Evolutionary conservation across 2,113 vertebrate genomes (phyloP).

Genomic region (Melanotaenia duboulayi): DNA sequence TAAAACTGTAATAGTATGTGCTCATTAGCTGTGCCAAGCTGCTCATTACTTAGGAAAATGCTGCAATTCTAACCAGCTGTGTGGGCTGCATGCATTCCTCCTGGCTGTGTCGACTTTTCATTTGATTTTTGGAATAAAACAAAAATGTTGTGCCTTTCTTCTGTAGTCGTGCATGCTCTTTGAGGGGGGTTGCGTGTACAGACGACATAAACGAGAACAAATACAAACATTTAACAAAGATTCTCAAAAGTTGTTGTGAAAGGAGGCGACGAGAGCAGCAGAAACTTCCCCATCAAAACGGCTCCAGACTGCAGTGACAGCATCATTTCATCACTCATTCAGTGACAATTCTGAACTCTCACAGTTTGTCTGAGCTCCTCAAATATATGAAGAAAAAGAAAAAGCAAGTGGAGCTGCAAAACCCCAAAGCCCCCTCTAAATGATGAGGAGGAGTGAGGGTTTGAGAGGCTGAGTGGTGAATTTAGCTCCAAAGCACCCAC

Average conservation of each 20-base stretch:
- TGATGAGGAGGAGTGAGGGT: slow-evolving; percentile 45
- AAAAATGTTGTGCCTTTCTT: neutral
- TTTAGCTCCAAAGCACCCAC: slow-evolving; percentile 50
- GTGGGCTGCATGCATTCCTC: slow-evolving; percentile 44
- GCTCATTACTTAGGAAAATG: slow-evolving; percentile 61
- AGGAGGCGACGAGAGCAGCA: neutral
- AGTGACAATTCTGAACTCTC: slow-evolving; percentile 22
- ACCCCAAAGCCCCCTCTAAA: slow-evolving; percentile 5
- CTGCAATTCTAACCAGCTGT: slow-evolving; percentile 57
- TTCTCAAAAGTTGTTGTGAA: slow-evolving; percentile 41
- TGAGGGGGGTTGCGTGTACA: neutral
- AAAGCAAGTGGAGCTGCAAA: neutral
- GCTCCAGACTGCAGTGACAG: slow-evolving; percentile 18
- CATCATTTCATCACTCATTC: neutral
- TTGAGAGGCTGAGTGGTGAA: slow-evolving; percentile 37
- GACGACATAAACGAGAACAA: neutral
- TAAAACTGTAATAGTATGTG: slow-evolving; percentile 45
- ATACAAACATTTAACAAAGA: slow-evolving; percentile 11
- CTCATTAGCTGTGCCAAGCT: slow-evolving; percentile 61
- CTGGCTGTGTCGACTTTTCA: slow-evolving; percentile 19
- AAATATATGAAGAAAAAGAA: neutral
- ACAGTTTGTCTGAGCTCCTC: slow-evolving; percentile 1
- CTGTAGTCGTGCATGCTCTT: neutral
- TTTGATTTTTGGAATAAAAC: neutral
- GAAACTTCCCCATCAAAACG: neutral